phyloP scores from a whole-genome alignment of 2,888 invertebrate genomes.

The Leuctra nigra region DNA sequence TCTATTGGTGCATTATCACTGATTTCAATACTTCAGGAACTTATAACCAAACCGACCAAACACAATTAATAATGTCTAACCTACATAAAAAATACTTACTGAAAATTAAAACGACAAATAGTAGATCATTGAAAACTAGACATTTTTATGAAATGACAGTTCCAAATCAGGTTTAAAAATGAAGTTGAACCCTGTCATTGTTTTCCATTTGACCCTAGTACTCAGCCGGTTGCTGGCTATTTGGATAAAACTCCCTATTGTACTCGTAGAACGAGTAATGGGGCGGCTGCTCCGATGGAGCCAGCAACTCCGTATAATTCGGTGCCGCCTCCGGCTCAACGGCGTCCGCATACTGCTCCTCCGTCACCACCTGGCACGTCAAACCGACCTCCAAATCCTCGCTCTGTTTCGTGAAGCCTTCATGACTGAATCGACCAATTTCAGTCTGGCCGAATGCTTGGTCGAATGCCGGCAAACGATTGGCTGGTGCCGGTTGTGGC shows the following conservation, averaged over 20 bases:
- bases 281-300: too few species aligned
- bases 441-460: constrained; percentile 83
- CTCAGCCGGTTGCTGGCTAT: too few species aligned
- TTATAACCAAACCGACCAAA: too few species aligned
- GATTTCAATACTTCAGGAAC: too few species aligned
- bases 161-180: too few species aligned
- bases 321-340: constrained; percentile 37
- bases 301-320: too few species aligned
- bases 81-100: too few species aligned
- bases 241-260: neutral
- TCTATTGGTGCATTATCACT: too few species aligned
- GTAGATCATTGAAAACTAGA: neutral
- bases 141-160: neutral
- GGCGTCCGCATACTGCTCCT: constrained; percentile 51
- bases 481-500: neutral
- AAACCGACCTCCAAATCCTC: neutral
- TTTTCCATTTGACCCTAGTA: too few species aligned
- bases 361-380: neutral
- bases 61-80: too few species aligned
- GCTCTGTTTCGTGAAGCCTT: constrained; percentile 24
- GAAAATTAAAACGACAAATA: neutral
- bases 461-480: constrained; percentile 70
- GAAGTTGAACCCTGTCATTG: too few species aligned
- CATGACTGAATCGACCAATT: constrained; percentile 68
- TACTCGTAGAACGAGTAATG: neutral